Evolutionary conservation across 2,888 invertebrate genomes (phyloP), one percentile per base, ranked within the genome.

Genomic region (Thelaira solivaga): DNA sequence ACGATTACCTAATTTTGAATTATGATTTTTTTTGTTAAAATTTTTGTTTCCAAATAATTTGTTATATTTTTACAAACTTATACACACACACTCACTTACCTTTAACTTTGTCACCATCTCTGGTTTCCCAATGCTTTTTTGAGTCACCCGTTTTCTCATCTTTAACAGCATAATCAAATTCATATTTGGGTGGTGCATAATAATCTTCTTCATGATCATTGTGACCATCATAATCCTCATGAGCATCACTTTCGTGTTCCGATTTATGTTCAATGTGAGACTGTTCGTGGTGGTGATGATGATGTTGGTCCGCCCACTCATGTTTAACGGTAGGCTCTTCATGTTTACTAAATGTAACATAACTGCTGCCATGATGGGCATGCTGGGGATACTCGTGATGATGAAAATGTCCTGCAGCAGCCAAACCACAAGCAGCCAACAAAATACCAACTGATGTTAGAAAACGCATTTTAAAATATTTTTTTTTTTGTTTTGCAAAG

Each of bases 21-120:
- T n/a, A n/a, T n/a, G n/a, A n/a, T n/a, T n/a, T n/a, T n/a, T n/a
- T n/a, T n/a, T n/a, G n/a, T n/a, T n/a, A n/a, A n/a, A n/a, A n/a
- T n/a, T n/a, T n/a, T n/a, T n/a, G n/a, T n/a, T n/a, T n/a, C n/a
- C n/a, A n/a, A n/a, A n/a, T n/a, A n/a, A n/a, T n/a, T n/a, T n/a
- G n/a, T n/a, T n/a, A n/a, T n/a, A n/a, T n/a, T n/a, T n/a, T n/a
- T n/a, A n/a, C n/a, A n/a, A n/a, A n/a, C n/a, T n/a, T n/a, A n/a
- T n/a, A n/a, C n/a, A n/a, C n/a, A n/a, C n/a, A n/a, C n/a, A n/a
- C n/a, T n/a, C n/a, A n/a, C 61, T 71, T 13, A 78, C 80, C 80
- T 20, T 65, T 90, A 13, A 90, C 90, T 62, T 84, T 82, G 80
- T 90, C 90, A 8, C 90, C 90, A 80, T 90, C 89, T 47, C 90